Conservation (phyloP, 2,888 invertebrate species). For the Plemyria rubiginata region DNA sequence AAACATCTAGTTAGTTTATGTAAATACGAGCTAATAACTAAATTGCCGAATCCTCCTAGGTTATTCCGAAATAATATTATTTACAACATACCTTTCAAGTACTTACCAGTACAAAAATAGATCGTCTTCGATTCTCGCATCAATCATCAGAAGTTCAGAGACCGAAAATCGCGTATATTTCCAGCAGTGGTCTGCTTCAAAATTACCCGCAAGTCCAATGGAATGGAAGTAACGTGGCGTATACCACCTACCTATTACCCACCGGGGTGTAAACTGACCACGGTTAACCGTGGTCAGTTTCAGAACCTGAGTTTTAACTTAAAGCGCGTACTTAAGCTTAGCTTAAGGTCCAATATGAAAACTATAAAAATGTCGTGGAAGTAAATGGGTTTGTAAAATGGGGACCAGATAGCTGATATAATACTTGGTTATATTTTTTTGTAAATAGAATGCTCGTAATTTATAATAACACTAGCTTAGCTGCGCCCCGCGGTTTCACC, state of each 20-base stretch:
- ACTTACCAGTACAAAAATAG: constrained; percentile 7
- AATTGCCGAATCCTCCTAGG: background rate
- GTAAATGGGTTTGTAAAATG: background rate
- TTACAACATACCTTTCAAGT: background rate
- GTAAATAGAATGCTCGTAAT: too few species aligned
- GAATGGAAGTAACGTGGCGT: constrained; percentile 42
- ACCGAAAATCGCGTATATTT: constrained; percentile 37
- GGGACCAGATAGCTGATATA: too few species aligned
- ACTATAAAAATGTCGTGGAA: background rate
- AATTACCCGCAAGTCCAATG: constrained; percentile 41
- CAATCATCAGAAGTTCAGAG: constrained; percentile 21
- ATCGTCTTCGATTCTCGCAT: constrained; percentile 5
- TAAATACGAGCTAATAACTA: background rate
- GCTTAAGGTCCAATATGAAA: background rate
- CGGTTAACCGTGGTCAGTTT: constrained; percentile 3
- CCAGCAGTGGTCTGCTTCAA: constrained; percentile 27
- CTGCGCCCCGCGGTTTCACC: too few species aligned
- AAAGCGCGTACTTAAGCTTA: background rate
- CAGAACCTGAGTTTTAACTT: constrained; percentile 1
- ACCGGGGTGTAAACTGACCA: constrained; percentile 35
- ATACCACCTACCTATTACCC: background rate
- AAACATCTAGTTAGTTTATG: too few species aligned
- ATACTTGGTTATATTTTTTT: too few species aligned
- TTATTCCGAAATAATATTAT: background rate
- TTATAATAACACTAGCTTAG: too few species aligned